Base-by-base conservation (phyloP, 2,888 invertebrate genomes). In the Pachydiplax longipennis region DNA sequence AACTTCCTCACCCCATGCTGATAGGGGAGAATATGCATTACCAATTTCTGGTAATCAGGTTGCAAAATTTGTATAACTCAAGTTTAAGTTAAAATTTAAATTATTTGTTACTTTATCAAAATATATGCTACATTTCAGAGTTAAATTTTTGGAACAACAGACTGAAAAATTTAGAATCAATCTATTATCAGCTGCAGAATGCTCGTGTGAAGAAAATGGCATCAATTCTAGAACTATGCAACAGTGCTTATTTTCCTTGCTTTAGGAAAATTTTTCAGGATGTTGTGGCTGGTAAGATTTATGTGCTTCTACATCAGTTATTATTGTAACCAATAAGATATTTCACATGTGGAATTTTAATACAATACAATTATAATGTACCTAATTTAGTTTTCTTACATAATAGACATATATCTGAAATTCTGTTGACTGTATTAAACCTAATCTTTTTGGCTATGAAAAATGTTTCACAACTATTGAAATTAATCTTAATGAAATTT, bases 141-240 rank as follows among this genome's bases (percentile, higher is more conserved):
- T 94, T 98, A 53, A 95, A 96, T 0, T 99, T 97, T 94, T 99
- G 99, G 97, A 95, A 95, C 90, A 95, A 95, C 81, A 96, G 98
- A 31, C 94, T 97, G 22, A 96, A 96, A 91, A 98, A 98, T 93
- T 94, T 99, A 13, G 97, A 98, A 93, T 97, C 97, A 80, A 97
- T 99, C 91, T 98, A 98, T 93, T 96, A 97, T 65, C 99, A 99
- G 94, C 94, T 99, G 92, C 95, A 96, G n/a, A 97, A 97, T 93
- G 96, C 96, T 13, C 95, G 97, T 92, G 97, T 98, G 0, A 97
- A 97, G 93, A 97, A 97, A 91, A 97, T 99, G 96, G 97, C 97
- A 0, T 95, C 96, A 91, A 96, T 97, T 90, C 94, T 98, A 90
- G 97, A 98, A 93, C 94, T 96, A 92, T 97, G 97, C 0, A 95